Percentiles rank a stretch among this genome's conserved stretches.
Evolutionary conservation across 2,113 vertebrate species (phyloP).

Genomic region (Pongo abelii): DNA sequence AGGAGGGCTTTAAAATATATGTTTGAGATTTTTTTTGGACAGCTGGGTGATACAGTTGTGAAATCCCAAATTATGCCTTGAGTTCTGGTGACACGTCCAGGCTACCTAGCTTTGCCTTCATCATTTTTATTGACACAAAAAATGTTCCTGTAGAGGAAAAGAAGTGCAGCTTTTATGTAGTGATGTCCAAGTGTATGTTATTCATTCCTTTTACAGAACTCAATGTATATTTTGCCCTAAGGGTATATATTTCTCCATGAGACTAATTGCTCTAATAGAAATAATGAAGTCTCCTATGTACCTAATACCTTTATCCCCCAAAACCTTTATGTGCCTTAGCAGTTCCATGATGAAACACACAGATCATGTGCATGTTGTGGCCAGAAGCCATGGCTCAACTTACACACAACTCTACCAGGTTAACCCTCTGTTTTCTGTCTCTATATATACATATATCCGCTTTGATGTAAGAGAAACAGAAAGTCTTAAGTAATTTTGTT

Average conservation of each 20-base stretch:
- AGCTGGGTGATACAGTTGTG: slow-evolving; percentile 44
- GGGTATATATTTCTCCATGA: slow-evolving; percentile 63
- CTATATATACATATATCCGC: background rate
- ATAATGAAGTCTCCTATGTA: slow-evolving; percentile 61
- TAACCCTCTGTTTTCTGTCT: slow-evolving; percentile 63
- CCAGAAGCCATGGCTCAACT: slow-evolving; percentile 60
- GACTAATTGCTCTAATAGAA: slow-evolving; percentile 69
- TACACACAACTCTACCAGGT: slow-evolving; percentile 35
- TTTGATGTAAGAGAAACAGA: background rate
- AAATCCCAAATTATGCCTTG: slow-evolving; percentile 38
- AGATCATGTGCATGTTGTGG: slow-evolving; percentile 35
- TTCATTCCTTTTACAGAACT: slow-evolving; percentile 61
- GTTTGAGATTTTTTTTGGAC: slow-evolving; percentile 44
- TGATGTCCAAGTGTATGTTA: slow-evolving; percentile 47
- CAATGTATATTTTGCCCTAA: slow-evolving; percentile 55
- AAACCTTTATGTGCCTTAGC: slow-evolving; percentile 32
- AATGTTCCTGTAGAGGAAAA: slow-evolving; percentile 36
- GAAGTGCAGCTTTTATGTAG: slow-evolving; percentile 55
- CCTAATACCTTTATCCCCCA: slow-evolving; percentile 66
- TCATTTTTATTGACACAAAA: slow-evolving; percentile 68
- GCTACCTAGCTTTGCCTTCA: slow-evolving; percentile 23
- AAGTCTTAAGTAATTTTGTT: slow-evolving; percentile 23
- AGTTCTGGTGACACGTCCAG: slow-evolving; percentile 50
- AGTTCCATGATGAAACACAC: slow-evolving; percentile 62
- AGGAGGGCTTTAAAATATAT: slow-evolving; percentile 13